Conservation (phyloP, 2,113 vertebrate genomes). For the Dinomys branickii region DNA sequence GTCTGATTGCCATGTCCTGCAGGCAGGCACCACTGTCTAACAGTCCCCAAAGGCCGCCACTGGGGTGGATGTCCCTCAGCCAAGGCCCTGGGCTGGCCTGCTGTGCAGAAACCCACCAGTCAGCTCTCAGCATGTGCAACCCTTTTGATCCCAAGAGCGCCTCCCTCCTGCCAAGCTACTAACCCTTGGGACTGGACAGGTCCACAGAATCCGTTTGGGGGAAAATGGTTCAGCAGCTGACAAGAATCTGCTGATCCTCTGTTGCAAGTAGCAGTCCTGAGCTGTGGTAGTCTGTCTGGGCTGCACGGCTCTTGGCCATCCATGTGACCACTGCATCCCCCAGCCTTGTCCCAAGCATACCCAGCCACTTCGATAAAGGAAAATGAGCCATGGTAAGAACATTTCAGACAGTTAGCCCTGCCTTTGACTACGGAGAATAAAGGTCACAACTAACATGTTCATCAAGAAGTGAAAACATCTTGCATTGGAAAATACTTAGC, state of each 20-base stretch:
- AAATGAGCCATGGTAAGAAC: background rate
- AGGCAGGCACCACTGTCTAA: too few relatives aligned
- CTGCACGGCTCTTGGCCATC: accelerated
- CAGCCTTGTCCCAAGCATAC: background rate
- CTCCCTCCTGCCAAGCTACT: background rate
- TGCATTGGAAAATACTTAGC: background rate
- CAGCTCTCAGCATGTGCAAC: accelerated
- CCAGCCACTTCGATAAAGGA: background rate
- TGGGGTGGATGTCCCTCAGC: background rate
- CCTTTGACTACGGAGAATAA: background rate
- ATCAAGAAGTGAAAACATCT: background rate
- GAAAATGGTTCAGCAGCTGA: background rate
- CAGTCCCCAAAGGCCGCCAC: background rate
- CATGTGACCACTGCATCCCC: background rate
- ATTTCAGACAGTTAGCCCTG: background rate
- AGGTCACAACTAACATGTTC: background rate
- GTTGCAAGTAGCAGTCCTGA: accelerated
- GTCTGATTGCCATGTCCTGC: accelerated
- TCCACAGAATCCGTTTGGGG: background rate
- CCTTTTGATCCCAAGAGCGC: background rate
- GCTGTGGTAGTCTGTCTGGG: accelerated
- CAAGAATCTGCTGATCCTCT: too few relatives aligned
- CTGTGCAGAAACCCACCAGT: background rate
- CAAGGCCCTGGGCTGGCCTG: background rate
- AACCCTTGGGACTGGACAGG: background rate